Evolutionary conservation across 37 sponge, comb jelly and placozoan genomes (phyloP), one percentile per base, ranked within the genome.

Genomic region (Axinella damicornis): DNA sequence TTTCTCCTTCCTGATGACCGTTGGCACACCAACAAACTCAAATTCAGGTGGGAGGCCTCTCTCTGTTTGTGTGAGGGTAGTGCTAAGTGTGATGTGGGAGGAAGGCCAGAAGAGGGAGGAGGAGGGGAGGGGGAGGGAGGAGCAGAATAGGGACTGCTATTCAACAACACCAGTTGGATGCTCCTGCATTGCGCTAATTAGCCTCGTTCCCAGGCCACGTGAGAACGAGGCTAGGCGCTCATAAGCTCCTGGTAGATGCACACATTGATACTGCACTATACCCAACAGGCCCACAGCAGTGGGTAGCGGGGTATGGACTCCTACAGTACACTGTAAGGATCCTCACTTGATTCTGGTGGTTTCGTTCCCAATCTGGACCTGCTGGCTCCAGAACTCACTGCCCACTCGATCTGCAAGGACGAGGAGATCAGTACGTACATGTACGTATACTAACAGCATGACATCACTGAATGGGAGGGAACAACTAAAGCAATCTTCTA

Each of bases 321-420:
- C n/a, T n/a, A n/a, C n/a, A n/a, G n/a, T n/a, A n/a, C n/a, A n/a
- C n/a, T n/a, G n/a, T n/a, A n/a, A n/a, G n/a, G n/a, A 46, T 24
- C 27, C 90, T 84, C 75, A 97, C 97, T 78, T 89, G 22, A 98
- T 89, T 0, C 96, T 94, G 65, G 90, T 91, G 31, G 77, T 69
- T 2, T 76, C 79, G 59, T 86, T 81, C 5, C 99, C 99, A 24
- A 98, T 37, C 32, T 75, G 82, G 37, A 80, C 93, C 0, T 60
- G 89, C 77, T 89, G 94, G 36, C 86, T 85, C 94, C 92, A 98
- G 74, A 98, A 98, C 85, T 98, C 96, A 85, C 96, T 89, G 0
- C 96, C 96, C 5, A 89, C 90, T 37, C 88, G 90, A 80, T 75
- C 97, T 97, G 36, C 55, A 17, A 66, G 28, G 1, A 33, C 22